phyloP scores from a whole-genome alignment of 2,113 vertebrate species.

The Hippocampus guttulatus region DNA sequence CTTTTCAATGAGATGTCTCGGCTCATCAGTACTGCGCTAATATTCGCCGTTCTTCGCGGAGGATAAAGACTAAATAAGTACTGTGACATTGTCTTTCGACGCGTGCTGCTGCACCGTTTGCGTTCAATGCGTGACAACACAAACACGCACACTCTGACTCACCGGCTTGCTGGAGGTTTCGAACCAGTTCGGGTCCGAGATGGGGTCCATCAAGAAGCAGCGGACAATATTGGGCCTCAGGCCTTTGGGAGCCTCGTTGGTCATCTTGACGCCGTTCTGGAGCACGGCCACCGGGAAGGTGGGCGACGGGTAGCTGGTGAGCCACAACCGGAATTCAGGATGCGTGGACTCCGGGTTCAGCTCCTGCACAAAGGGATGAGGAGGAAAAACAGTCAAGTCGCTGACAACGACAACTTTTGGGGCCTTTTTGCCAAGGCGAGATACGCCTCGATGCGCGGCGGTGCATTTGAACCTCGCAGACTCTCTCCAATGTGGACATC shows the following conservation, averaged over 20 bases:
- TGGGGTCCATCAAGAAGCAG: conserved; percentile 85
- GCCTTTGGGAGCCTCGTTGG: conserved; percentile 86
- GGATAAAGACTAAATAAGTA: too few relatives aligned
- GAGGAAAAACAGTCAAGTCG: background rate
- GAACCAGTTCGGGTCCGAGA: conserved; percentile 82
- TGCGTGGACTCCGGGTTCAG: conserved; percentile 81
- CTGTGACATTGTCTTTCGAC: too few relatives aligned
- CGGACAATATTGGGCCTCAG: conserved; percentile 81
- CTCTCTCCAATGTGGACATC: conserved; percentile 85
- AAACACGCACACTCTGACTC: conserved; percentile 56
- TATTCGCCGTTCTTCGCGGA: too few relatives aligned
- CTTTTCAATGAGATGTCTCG: too few relatives aligned
- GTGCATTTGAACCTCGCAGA: conserved; percentile 80
- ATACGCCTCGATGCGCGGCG: background rate
- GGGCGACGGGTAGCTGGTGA: conserved; percentile 86
- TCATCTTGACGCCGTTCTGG: conserved; percentile 91
- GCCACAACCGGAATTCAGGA: conserved; percentile 86
- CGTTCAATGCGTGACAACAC: background rate
- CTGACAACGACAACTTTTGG: too few relatives aligned
- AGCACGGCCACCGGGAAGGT: conserved; percentile 84
- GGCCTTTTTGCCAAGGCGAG: too few relatives aligned
- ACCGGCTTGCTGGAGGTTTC: conserved; percentile 80
- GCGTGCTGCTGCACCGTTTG: too few relatives aligned
- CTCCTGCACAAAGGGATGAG: conserved; percentile 65
- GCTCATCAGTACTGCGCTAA: too few relatives aligned